Evolutionary conservation across 2,797 vertebrate genomes (phyloP).

Genomic region (Rhynchotus rufescens): DNA sequence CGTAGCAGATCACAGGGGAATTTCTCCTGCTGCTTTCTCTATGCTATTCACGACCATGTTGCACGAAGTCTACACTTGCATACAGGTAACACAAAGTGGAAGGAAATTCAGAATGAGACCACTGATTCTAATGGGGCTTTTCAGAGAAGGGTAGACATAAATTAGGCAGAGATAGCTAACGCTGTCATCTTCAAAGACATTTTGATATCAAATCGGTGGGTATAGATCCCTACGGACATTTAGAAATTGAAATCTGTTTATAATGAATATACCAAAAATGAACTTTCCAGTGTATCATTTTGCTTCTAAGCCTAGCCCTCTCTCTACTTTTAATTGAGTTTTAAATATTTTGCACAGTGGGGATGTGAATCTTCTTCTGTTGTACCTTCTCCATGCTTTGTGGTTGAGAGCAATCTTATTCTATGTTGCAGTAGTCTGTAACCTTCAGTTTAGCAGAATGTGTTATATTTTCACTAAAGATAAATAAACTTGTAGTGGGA

Average conservation of each 20-base stretch:
- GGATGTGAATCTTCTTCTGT: neutral
- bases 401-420: neutral
- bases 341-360: neutral
- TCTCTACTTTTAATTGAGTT: neutral
- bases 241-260: neutral
- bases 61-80: neutral
- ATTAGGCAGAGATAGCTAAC: neutral
- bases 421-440: neutral
- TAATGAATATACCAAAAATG: neutral
- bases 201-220: neutral
- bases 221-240: neutral
- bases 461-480: neutral
- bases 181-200: neutral
- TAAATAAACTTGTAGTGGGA: neutral
- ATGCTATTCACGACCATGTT: neutral
- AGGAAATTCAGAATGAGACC: neutral
- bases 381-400: neutral
- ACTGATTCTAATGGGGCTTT: neutral
- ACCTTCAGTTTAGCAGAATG: neutral
- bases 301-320: neutral
- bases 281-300: neutral
- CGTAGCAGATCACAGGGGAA: neutral
- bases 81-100: neutral
- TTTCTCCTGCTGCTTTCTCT: fast-evolving
- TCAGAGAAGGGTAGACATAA: neutral